phyloP scores from a whole-genome alignment of 1,140 invertebrate genomes.

The Brachionus paranguensis region DNA sequence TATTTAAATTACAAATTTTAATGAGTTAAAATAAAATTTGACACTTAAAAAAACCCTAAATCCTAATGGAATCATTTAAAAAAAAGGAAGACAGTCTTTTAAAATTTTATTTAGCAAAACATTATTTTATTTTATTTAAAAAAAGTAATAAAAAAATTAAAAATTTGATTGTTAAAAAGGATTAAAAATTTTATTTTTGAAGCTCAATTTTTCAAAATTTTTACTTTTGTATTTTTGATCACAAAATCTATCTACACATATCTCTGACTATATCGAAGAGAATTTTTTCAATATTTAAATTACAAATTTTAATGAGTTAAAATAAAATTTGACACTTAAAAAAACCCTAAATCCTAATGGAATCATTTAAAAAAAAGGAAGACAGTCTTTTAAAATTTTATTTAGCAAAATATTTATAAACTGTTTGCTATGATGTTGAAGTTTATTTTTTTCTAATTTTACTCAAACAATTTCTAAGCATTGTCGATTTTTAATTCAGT shows the following conservation, averaged over 20 bases:
- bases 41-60: no score
- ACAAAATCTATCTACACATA: no score
- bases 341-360: not conserved
- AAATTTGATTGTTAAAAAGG: not conserved
- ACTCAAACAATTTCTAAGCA: not conserved
- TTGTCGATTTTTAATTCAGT: not conserved
- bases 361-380: not conserved
- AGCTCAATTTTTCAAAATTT: not conserved
- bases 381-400: not conserved
- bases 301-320: not conserved
- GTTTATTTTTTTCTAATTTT: not conserved
- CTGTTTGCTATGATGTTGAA: not conserved
- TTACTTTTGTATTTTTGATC: no score
- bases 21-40: no score
- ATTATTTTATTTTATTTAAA: not conserved
- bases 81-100: no score
- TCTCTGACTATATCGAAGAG: no score
- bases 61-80: no score
- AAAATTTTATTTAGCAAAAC: not conserved
- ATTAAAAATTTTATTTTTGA: not conserved
- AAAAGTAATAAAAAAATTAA: not conserved
- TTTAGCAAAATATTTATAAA: conserved; percentile 14
- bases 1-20: not conserved
- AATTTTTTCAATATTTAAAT: no score
- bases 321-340: not conserved